Base-by-base conservation (phyloP, 2,113 vertebrate species). In the Serinus canaria region DNA sequence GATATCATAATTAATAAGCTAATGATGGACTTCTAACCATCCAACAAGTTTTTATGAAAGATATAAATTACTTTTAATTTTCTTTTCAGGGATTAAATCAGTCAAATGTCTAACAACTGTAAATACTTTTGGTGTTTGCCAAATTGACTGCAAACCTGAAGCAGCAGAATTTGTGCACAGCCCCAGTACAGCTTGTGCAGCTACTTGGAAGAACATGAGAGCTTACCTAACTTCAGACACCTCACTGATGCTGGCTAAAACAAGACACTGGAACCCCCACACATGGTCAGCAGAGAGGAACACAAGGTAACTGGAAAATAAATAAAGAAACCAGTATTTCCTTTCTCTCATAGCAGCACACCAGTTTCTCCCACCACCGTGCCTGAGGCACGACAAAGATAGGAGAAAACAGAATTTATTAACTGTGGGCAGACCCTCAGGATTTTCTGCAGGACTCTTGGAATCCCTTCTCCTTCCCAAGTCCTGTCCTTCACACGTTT, bases 1-100 rank as follows among this genome's bases (percentile, higher is more conserved):
- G 59, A 55, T 86, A 39, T 28, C 73, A 70, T 83, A 62, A 94
- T 78, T 88, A 94, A 93, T 90, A 93, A 86, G 52, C 20, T 94
- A 86, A 86, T 87, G 69, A 81, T 10, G 39, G 30, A 75, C 13
- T 50, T 91, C 68, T 55, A 82, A 72, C 21, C 33, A 79, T 72
- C 15, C 76, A 83, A 56, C 7, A 55, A 62, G 25, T 37, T 80
- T 39, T 76, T 59, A 46, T 74, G 64, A 75, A 70, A 83, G 6
- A 55, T 55, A 76, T 1, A 27, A 37, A n/a, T 28, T 35, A 7
- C 10, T 16, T 27, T 66, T 23, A 18, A 41, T 86, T 89, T 58
- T 43, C 3, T 19, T 63, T 62, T 68, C 10, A 28, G 14, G 18
- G 13, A 13, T 77, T 59, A 74, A 86, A 81, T 63, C n/a, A 52